Conservation (phyloP, 2,797 vertebrate species). For the Halcyon smyrnensis region DNA sequence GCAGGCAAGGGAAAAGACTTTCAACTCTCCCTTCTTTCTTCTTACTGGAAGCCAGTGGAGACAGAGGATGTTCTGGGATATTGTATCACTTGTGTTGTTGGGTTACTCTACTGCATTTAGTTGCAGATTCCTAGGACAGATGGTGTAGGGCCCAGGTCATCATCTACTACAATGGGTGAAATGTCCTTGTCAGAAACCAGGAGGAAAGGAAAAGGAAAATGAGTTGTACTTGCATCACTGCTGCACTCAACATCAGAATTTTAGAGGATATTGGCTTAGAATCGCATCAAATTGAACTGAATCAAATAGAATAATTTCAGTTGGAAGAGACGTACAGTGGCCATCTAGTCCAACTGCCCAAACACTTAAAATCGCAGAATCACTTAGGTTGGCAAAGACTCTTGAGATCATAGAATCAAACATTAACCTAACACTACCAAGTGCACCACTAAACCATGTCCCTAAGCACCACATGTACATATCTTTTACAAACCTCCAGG, state of each 20-base stretch:
- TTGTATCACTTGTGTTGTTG: neutral
- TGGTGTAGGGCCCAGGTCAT: neutral
- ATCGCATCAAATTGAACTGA: neutral
- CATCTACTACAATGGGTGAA: neutral
- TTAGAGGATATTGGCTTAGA: neutral
- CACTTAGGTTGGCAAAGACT: neutral
- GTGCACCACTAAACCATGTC: neutral
- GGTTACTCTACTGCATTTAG: neutral
- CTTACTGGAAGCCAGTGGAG: neutral
- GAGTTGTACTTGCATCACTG: neutral
- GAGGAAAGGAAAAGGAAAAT: neutral
- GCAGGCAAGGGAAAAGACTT: neutral
- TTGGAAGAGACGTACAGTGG: neutral
- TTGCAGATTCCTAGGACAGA: neutral
- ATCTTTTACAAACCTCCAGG: neutral
- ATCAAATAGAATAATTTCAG: neutral
- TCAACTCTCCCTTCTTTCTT: neutral
- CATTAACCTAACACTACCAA: neutral
- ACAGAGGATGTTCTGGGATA: neutral
- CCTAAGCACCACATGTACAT: neutral
- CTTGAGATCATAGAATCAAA: neutral
- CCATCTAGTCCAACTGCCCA: neutral
- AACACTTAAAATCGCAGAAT: neutral
- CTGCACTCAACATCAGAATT: accelerated
- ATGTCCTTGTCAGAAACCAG: neutral